Evolutionary conservation across 2,113 vertebrate genomes (phyloP), one percentile per base, ranked within the genome.

Genomic region (Stegastes partitus): DNA sequence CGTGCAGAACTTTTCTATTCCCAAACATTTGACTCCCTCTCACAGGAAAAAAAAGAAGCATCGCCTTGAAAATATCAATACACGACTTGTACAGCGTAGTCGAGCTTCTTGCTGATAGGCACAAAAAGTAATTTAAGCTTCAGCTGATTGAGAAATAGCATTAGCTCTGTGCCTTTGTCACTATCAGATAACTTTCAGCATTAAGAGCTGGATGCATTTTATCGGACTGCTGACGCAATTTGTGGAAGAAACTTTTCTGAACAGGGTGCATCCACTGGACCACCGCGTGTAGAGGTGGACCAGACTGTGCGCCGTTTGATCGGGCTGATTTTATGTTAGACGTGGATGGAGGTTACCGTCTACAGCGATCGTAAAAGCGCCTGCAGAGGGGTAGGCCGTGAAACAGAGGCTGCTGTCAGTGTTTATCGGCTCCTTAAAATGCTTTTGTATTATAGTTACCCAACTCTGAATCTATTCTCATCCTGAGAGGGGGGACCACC

Each of bases 151-250:
- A 68, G 69, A 57, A 78, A 68, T 10, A 21, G 57, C 47, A 71
- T 74, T 50, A 63, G 45, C 68, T 68, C 53, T 23, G 31, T 62
- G 58, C 58, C 25, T 58, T 49, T 71, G 61, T 68, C 66, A 28
- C 53, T 44, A 76, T 82, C 82, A 64, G 82, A 80, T 88, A 77
- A 77, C 64, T 57, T 85, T 23, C 44, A 77, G 56, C 39, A 66
- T 34, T 56, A 18, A 77, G 34, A 22, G 68, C 31, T 51, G 68
- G 51, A 63, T 22, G 76, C 50, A 54, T 72, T 76, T 82, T 47
- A 69, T 82, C 67, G 66, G 72, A 80, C 34, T 65, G 57, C 47
- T 54, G 55, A 71, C 53, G 55, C 55, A 74, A 49, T 83, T 77
- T 71, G 55, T 34, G 9, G 21, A 74, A 23, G 51, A 59, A 70